A percentile compares a stretch with the other conserved stretches of the same genome.
These are phyloP conservation scores for Lutjanus campechanus DNA, from an alignment of 2,797 vertebrate species.

Conservation along the genomic window DNA sequence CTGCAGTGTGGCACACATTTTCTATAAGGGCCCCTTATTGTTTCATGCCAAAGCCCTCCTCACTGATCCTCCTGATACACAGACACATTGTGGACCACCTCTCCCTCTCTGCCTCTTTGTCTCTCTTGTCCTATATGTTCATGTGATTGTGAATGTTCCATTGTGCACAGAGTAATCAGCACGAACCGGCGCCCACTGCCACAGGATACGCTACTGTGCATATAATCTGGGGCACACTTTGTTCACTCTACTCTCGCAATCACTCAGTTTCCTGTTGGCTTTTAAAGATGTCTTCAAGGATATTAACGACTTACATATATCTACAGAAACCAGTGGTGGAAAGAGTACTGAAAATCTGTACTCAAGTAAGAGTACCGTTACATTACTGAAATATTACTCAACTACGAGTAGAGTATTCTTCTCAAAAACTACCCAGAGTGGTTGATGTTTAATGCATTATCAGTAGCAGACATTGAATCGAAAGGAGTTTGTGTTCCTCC, in stretches of 20 bases:
- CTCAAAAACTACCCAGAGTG: too few species aligned
- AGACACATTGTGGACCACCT: conserved; percentile 52
- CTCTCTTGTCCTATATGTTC: conserved; percentile 60
- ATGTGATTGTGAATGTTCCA: conserved; percentile 67
- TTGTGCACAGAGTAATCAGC: conserved; percentile 62
- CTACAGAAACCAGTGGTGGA: too few species aligned
- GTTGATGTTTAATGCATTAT: too few species aligned
- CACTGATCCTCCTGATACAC: conserved; percentile 55
- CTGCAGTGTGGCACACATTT: conserved; percentile 54
- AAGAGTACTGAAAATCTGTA: too few species aligned
- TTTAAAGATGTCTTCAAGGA: conserved; percentile 10
- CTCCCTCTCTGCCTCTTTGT: conserved; percentile 51
- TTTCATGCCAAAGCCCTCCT: conserved; percentile 58
- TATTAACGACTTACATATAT: not conserved
- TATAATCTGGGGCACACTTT: conserved; percentile 34
- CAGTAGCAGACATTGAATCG: too few species aligned
- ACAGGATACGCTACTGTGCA: conserved; percentile 50
- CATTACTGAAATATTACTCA: too few species aligned
- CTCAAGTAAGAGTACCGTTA: too few species aligned
- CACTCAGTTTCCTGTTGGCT: conserved; percentile 46
- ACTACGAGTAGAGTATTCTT: too few species aligned
- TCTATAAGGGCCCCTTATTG: conserved; percentile 70
- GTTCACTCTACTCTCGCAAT: conserved; percentile 30
- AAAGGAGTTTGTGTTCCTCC: too few species aligned
- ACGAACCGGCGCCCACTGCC: conserved; percentile 57